Evolutionary conservation across 2,888 invertebrate species (phyloP).

Genomic region (Temnothorax rugatulus): DNA sequence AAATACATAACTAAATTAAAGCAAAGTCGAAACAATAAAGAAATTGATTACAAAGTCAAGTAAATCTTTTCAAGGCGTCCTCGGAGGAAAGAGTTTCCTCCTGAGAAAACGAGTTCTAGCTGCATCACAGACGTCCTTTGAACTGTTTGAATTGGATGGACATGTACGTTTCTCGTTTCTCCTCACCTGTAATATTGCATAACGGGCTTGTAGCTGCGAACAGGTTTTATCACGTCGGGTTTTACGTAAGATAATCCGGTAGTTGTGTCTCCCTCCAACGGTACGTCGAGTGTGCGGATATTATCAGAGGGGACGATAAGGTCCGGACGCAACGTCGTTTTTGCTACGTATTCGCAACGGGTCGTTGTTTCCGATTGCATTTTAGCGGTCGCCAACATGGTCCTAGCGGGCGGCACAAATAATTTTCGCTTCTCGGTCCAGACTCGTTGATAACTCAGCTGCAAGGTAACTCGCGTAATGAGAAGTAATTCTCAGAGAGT

Average conservation of each 20-base stretch:
- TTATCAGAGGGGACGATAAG: conserved; percentile 81
- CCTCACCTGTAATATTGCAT: conserved; percentile 77
- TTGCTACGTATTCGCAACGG: conserved; percentile 81
- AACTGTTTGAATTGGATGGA: not conserved
- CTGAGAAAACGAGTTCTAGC: not conserved
- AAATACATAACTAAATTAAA: not conserved
- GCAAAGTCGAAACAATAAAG: not conserved
- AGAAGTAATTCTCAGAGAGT: not conserved
- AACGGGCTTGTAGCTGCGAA: conserved; percentile 82
- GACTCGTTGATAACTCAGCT: conserved; percentile 84
- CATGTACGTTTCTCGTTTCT: not conserved
- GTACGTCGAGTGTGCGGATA: conserved; percentile 78
- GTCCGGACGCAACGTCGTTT: conserved; percentile 71
- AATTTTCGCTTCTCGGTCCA: conserved; percentile 78
- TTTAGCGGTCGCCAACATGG: conserved; percentile 79
- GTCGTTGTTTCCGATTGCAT: conserved; percentile 83
- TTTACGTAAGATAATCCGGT: conserved; percentile 81
- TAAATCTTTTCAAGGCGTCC: not conserved
- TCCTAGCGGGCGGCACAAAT: conserved; percentile 77
- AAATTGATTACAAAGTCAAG: not conserved
- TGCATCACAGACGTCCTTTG: not conserved
- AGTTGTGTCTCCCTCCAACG: conserved; percentile 82
- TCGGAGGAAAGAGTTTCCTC: not conserved
- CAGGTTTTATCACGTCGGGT: conserved; percentile 77
- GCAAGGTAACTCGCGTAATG: not conserved